These are phyloP conservation scores for Perca schrenkii DNA, from an alignment of 2,113 vertebrate genomes.

Conservation along the genomic window DNA sequence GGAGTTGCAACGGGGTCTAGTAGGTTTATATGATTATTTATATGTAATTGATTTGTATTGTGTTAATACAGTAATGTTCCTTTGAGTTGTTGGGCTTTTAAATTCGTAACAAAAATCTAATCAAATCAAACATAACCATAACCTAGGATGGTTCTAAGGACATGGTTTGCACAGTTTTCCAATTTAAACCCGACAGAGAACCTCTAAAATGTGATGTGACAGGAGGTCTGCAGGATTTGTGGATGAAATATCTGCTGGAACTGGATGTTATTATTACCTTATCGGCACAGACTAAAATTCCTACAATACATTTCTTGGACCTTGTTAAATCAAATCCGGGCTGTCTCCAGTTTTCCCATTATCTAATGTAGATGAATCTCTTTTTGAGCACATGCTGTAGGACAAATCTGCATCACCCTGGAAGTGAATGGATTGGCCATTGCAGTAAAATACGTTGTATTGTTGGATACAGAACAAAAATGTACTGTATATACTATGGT, in stretches of 20 bases:
- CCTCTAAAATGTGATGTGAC: slow-evolving; percentile 1
- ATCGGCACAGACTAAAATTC: background rate
- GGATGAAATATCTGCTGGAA: slow-evolving; percentile 11
- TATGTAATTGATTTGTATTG: too few relatives aligned
- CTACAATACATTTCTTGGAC: background rate
- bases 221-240: slow-evolving; percentile 16
- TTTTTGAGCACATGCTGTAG: background rate
- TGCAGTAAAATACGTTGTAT: background rate
- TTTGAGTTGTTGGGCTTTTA: too few relatives aligned
- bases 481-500: too few relatives aligned
- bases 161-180: background rate
- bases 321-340: slow-evolving; percentile 15
- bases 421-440: background rate
- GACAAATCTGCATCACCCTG: background rate
- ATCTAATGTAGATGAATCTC: background rate
- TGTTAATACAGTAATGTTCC: too few relatives aligned
- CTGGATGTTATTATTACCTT: slow-evolving; percentile 11
- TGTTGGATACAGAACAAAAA: too few relatives aligned
- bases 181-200: background rate
- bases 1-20: too few relatives aligned
- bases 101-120: too few relatives aligned
- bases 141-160: background rate
- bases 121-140: background rate
- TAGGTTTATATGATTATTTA: too few relatives aligned
- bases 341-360: background rate